A percentile compares a stretch with the other conserved stretches of the same genome.
These are phyloP conservation scores for Drosophila gunungcola DNA, from an alignment of 1,140 invertebrate genomes.

Conservation along the genomic window DNA sequence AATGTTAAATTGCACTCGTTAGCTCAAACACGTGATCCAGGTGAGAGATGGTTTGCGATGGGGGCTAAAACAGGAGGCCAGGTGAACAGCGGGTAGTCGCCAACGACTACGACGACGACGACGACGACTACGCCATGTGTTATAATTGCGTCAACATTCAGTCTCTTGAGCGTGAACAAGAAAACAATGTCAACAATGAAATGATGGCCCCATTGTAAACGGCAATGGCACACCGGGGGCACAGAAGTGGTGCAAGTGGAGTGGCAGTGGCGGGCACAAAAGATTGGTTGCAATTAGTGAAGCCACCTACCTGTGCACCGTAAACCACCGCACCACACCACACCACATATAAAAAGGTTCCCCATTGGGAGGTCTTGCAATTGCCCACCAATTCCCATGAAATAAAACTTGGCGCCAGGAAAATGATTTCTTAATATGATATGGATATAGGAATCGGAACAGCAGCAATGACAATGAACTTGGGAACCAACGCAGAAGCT, in stretches of 20 bases:
- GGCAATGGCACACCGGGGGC: slow-evolving; percentile 12
- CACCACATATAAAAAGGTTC: slow-evolving; percentile 1
- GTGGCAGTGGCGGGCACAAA: slow-evolving; percentile 36
- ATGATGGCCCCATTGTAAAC: slow-evolving; percentile 60
- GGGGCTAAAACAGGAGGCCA: neutral
- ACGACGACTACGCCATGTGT: slow-evolving; percentile 39
- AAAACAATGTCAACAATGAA: slow-evolving; percentile 77
- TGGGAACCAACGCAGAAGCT: neutral
- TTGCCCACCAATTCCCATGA: slow-evolving; percentile 47
- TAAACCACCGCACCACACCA: neutral
- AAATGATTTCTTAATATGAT: slow-evolving; percentile 51
- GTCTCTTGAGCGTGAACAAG: slow-evolving; percentile 61
- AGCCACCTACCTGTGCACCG: slow-evolving; percentile 36
- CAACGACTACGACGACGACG: too few relatives aligned
- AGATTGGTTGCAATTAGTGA: slow-evolving; percentile 65
- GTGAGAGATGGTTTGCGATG: slow-evolving; percentile 2
- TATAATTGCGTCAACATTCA: slow-evolving; percentile 74
- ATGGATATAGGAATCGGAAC: slow-evolving; percentile 41
- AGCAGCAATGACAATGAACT: slow-evolving; percentile 4
- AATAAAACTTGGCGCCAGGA: slow-evolving; percentile 53
- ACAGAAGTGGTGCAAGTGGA: neutral
- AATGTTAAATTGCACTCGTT: slow-evolving; percentile 70
- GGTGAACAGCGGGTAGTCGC: slow-evolving; percentile 26
- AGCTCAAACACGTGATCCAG: slow-evolving; percentile 56
- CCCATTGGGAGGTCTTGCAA: slow-evolving; percentile 40